These are phyloP conservation scores for Pristiophorus japonicus DNA, from an alignment of 2,113 vertebrate genomes.

Conservation along the genomic window DNA sequence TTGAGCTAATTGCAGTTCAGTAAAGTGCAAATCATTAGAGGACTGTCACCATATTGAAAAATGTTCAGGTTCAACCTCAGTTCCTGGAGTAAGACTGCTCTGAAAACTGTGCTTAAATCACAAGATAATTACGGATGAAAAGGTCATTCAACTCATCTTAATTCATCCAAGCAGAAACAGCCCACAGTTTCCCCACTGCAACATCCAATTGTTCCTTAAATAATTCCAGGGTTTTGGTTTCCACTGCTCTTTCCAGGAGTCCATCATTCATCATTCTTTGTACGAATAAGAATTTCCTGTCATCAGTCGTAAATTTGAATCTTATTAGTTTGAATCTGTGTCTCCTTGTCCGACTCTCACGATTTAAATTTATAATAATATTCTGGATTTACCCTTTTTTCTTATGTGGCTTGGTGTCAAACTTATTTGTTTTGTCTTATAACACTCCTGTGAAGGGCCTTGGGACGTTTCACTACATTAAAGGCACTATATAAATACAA, in stretches of 20 bases:
- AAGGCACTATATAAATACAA: too few species aligned
- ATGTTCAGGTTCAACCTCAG: background rate
- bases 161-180: background rate
- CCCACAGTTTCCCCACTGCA: background rate
- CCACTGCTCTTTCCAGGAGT: too few species aligned
- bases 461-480: too few species aligned
- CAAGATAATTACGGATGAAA: background rate
- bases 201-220: background rate
- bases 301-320: background rate
- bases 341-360: background rate
- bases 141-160: constrained; percentile 3
- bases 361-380: background rate
- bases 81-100: background rate
- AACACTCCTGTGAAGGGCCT: too few species aligned
- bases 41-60: background rate
- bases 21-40: background rate
- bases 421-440: too few species aligned
- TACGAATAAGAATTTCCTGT: background rate
- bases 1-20: background rate
- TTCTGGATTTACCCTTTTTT: background rate
- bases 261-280: background rate
- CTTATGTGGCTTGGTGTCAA: too few species aligned
- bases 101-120: background rate
- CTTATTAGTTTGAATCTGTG: background rate
- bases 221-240: background rate